These are phyloP conservation scores for Cololabis saira DNA, from an alignment of 2,113 vertebrate genomes.

Conservation along the genomic window DNA sequence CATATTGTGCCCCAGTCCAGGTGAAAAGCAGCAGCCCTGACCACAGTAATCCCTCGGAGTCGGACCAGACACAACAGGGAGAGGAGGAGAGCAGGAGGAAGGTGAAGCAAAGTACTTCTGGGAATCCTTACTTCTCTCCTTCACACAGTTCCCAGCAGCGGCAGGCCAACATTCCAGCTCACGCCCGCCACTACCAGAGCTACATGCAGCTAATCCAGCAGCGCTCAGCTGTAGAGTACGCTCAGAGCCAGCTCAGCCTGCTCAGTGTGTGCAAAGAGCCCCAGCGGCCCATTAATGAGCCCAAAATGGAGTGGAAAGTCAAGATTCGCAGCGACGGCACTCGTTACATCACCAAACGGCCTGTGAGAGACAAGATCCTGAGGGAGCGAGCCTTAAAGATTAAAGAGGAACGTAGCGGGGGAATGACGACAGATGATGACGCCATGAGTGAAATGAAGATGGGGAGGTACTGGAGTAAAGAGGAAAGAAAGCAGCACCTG, in stretches of 20 bases:
- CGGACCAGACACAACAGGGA: conserved; percentile 70
- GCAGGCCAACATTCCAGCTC: conserved; percentile 87
- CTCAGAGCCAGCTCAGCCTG: conserved; percentile 94
- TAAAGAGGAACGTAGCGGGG: conserved; percentile 93
- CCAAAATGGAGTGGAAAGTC: conserved; percentile 98
- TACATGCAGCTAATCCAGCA: conserved; percentile 97
- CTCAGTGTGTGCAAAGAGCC: conserved; percentile 89
- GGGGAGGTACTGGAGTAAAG: conserved; percentile 97
- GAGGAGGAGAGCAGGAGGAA: conserved; percentile 72
- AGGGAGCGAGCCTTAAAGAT: conserved; percentile 96
- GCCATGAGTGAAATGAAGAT: conserved; percentile 98
- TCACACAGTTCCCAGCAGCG: conserved; percentile 89
- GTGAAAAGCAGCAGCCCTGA: conserved; percentile 81
- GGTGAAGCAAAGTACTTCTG: conserved; percentile 62
- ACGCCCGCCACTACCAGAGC: conserved; percentile 95
- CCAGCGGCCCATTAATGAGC: conserved; percentile 79
- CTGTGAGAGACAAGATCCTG: conserved; percentile 93
- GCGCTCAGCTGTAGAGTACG: conserved; percentile 92
- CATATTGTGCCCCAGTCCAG: conserved; percentile 69
- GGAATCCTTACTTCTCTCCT: conserved; percentile 89
- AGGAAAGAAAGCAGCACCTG: conserved; percentile 95
- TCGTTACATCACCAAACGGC: conserved; percentile 95
- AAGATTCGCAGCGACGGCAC: conserved; percentile 95
- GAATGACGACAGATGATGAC: conserved; percentile 96
- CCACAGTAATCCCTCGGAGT: conserved; percentile 77